These are phyloP conservation scores for Hymenochirus boettgeri DNA, from an alignment of 2,113 vertebrate species.

Conservation along the genomic window DNA sequence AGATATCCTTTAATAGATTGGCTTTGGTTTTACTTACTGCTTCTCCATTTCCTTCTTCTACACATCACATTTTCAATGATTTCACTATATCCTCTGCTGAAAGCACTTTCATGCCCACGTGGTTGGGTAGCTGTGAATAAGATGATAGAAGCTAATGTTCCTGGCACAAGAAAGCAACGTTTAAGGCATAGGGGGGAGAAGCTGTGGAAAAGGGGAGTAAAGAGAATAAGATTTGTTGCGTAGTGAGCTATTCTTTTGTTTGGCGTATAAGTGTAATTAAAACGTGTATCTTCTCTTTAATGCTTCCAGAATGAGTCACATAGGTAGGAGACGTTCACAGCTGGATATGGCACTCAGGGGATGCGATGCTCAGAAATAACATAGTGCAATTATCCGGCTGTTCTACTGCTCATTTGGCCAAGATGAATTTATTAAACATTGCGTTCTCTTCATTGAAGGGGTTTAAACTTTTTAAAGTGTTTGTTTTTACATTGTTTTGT, in stretches of 20 bases:
- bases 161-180: neutral
- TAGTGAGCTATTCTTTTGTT: too few species aligned
- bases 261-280: too few species aligned
- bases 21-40: too few species aligned
- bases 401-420: neutral
- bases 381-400: neutral
- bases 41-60: too few species aligned
- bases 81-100: neutral
- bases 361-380: neutral
- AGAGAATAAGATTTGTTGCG: neutral
- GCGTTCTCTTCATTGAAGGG: too few species aligned
- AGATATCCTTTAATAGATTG: too few species aligned
- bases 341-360: neutral
- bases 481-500: too few species aligned
- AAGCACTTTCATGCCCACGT: neutral
- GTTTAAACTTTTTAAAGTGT: too few species aligned
- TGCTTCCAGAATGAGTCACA: neutral
- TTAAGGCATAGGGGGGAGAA: neutral
- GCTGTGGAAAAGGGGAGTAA: neutral
- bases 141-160: neutral
- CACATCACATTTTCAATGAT: too few species aligned
- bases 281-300: neutral
- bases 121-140: neutral
- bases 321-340: neutral
- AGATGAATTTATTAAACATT: neutral